A percentile compares a stretch with the other conserved stretches of the same genome.
These are phyloP conservation scores for Drosophila biarmipes DNA, from an alignment of 1,140 invertebrate genomes.

Conservation along the genomic window DNA sequence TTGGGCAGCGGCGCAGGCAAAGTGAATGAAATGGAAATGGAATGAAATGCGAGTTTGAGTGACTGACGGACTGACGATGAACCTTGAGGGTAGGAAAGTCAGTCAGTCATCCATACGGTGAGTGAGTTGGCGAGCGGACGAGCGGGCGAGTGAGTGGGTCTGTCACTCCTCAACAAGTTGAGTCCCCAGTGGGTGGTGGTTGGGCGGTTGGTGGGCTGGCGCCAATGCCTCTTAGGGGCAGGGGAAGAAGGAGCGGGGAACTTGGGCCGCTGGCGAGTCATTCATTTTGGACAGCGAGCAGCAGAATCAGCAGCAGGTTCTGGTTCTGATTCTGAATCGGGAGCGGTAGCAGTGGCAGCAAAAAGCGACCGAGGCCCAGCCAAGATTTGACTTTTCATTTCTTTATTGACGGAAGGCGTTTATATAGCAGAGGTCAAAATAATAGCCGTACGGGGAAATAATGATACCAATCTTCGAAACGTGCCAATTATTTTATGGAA, in stretches of 20 bases:
- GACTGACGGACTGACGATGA: conserved; percentile 53
- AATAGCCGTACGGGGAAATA: neutral
- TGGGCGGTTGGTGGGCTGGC: conserved; percentile 6
- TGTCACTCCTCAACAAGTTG: conserved; percentile 64
- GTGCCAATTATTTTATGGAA: too few species aligned
- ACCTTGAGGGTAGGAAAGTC: conserved; percentile 44
- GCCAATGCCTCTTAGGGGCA: neutral
- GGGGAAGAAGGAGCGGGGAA: neutral
- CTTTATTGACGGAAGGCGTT: conserved; percentile 36
- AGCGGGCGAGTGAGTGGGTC: conserved; percentile 34
- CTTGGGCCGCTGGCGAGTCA: conserved; percentile 47
- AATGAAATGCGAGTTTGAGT: conserved; percentile 54
- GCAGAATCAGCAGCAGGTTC: conserved; percentile 21
- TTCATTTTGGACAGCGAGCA: conserved; percentile 53
- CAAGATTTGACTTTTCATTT: conserved; percentile 67
- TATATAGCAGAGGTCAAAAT: conserved; percentile 7
- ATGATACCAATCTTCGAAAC: neutral
- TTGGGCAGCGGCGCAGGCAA: conserved; percentile 54
- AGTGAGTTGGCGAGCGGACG: conserved; percentile 37
- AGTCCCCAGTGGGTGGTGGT: conserved; percentile 29
- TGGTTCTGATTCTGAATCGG: conserved; percentile 12
- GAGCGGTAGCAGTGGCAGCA: conserved; percentile 18
- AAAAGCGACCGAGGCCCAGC: conserved; percentile 12
- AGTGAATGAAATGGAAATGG: conserved; percentile 60
- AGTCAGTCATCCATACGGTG: conserved; percentile 20